Evolutionary conservation across 2,797 vertebrate species (phyloP), one percentile per base, ranked within the genome.

Genomic region (Aplochiton taeniatus): DNA sequence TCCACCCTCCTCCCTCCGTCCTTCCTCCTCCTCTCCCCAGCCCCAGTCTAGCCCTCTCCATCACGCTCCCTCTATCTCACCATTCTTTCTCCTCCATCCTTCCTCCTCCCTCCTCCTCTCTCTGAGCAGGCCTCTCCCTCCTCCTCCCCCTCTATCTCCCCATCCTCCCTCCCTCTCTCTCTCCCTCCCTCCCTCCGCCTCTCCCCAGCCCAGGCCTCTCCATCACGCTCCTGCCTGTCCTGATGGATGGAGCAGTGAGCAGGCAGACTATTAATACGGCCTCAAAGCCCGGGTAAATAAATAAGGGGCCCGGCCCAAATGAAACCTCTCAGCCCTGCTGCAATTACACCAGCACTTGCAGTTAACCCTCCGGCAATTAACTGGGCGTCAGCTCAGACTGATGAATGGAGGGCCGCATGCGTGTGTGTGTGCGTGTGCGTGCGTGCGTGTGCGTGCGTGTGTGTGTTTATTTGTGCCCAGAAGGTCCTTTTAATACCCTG

Each of bases 301-400:
- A 91, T 90, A 90, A 90, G 31, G 77, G 68, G 76, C 64, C 74
- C 65, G n/a, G 72, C 83, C 81, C 85, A 86, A 90, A 89, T 87
- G 84, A 88, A 91, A 88, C 85, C 84, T 87, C 68, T 45, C 63
- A 72, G 75, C 59, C 58, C 85, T 85, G 87, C 91, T 89, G 87
- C 90, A 92, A 91, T 93, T 92, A 93, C 85, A 84, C 75, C 82
- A 87, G 83, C 87, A 90, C 88, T 90, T 91, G 85, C 86, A 89
- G 87, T 91, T 92, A 92, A 91, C 90, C 86, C 87, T 80, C 61
- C 65, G 79, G 88, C 88, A 92, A 91, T 92, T 92, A 92, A 88
- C 86, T 87, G 84, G 81, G 83, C 80, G 86, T 90, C 89, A 87
- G 82, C 75, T 75, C 76, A 74, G 84, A 90, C 86, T 78, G 85